Conservation (phyloP, 2,797 vertebrate species). For the Psittacula echo region DNA sequence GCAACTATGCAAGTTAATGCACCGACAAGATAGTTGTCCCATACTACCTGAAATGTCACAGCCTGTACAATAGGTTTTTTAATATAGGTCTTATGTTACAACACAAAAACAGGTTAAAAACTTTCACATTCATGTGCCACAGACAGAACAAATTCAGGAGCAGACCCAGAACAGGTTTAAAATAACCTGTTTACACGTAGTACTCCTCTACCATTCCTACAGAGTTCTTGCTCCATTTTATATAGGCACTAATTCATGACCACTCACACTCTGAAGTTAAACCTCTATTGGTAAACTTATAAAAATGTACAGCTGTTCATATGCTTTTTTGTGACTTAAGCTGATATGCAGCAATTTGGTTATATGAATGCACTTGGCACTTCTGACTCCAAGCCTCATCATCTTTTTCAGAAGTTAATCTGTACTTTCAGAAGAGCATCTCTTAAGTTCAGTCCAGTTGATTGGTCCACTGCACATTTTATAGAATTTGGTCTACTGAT, state of each 20-base stretch:
- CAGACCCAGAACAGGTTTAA: background rate
- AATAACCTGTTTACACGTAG: background rate
- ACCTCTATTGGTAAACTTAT: background rate
- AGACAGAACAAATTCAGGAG: background rate
- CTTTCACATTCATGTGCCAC: background rate
- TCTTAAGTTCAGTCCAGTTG: background rate
- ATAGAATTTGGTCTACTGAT: background rate
- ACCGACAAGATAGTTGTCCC: background rate
- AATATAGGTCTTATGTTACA: background rate
- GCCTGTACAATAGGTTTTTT: background rate
- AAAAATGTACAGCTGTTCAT: background rate
- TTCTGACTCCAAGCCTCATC: background rate
- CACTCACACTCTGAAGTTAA: background rate
- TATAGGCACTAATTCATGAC: background rate
- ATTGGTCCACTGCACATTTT: background rate
- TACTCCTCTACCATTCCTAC: background rate
- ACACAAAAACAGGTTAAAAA: background rate
- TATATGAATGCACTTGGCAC: background rate
- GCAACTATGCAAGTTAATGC: background rate
- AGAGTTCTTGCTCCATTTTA: background rate
- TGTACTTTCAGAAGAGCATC: background rate
- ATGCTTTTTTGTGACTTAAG: background rate
- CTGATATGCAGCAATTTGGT: rapidly evolving
- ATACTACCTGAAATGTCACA: background rate
- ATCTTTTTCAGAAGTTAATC: background rate